These are phyloP conservation scores for Hydra vulgaris DNA, from an alignment of 30 jellyfish, hydroid and myxozoan species.

Conservation along the genomic window DNA sequence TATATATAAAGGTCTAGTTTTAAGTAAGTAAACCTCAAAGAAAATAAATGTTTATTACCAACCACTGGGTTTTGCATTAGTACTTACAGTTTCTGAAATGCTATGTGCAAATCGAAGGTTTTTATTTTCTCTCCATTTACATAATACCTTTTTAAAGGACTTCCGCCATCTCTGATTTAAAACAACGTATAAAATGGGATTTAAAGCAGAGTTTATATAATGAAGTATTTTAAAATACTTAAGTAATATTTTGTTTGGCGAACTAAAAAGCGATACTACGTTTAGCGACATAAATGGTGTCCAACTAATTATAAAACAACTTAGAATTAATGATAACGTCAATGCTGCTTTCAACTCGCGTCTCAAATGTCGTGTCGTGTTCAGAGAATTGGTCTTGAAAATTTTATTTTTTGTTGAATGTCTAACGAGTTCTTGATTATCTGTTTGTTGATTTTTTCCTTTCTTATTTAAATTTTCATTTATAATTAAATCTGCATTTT, in stretches of 20 bases:
- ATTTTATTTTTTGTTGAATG: background rate
- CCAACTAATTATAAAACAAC: slow-evolving; percentile 69
- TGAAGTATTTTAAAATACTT: slow-evolving; percentile 64
- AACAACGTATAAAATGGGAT: slow-evolving; percentile 61
- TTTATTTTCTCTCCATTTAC: background rate
- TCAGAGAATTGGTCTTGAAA: background rate
- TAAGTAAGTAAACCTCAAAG: no score
- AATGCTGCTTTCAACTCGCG: slow-evolving; percentile 86
- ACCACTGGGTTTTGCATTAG: background rate
- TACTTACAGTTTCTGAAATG: background rate
- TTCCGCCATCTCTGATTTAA: slow-evolving; percentile 69
- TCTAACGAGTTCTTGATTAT: background rate
- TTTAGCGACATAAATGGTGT: slow-evolving; percentile 72
- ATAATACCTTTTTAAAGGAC: slow-evolving; percentile 33
- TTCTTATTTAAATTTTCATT: background rate
- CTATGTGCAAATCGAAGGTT: background rate
- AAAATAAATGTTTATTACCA: background rate
- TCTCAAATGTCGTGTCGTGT: slow-evolving; percentile 6
- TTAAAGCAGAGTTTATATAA: slow-evolving; percentile 58
- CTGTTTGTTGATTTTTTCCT: background rate
- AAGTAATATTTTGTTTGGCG: background rate
- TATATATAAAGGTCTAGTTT: no score
- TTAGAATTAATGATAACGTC: slow-evolving; percentile 63
- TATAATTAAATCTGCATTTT: background rate
- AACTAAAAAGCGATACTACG: no score